Evolutionary conservation across 2,888 invertebrate species (phyloP), one percentile per base, ranked within the genome.

Genomic region (Xanthia icteritia): DNA sequence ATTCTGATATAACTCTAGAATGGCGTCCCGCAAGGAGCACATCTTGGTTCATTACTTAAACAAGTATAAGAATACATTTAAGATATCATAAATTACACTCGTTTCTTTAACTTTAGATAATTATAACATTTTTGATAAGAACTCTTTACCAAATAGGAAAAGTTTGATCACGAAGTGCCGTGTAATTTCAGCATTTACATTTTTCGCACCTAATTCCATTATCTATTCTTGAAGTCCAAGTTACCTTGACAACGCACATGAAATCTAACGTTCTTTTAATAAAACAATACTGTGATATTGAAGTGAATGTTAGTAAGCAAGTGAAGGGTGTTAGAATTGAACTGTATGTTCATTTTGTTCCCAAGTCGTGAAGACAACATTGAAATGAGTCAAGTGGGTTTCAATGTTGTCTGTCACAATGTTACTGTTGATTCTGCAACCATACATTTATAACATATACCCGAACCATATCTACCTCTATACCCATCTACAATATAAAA

Each of bases 161-260:
- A 92, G 90, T 82, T 86, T 88, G 88, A 88, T 81, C 82, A 89
- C 89, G 89, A 89, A 88, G 83, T 76, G 83, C 83, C 89, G 84
- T 87, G 82, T 90, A 90, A 91, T 90, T 90, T 89, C 93, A 95
- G 96, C 95, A 96, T 96, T 95, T 96, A 96, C 96, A 96, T 90
- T 85, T 87, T 92, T 93, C 93, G 95, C 96, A 95, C 95, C 95
- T 95, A 94, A 92, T 87, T 94, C 95, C 96, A 95, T 94, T 93
- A 94, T 96, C 94, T 96, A 96, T 96, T 96, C 96, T 96, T 96
- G 96, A 96, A 96, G 96, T 96, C 96, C 96, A 96, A 93, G 91
- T 93, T 91, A 95, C 94, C 94, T 92, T 92, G 90, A 91, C 77
- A 85, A 88, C 90, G 92, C 88, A 92, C 89, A 92, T 91, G 72